Evolutionary conservation across 2,888 invertebrate genomes (phyloP), one percentile per base, ranked within the genome.

Genomic region (Congeria kusceri): DNA sequence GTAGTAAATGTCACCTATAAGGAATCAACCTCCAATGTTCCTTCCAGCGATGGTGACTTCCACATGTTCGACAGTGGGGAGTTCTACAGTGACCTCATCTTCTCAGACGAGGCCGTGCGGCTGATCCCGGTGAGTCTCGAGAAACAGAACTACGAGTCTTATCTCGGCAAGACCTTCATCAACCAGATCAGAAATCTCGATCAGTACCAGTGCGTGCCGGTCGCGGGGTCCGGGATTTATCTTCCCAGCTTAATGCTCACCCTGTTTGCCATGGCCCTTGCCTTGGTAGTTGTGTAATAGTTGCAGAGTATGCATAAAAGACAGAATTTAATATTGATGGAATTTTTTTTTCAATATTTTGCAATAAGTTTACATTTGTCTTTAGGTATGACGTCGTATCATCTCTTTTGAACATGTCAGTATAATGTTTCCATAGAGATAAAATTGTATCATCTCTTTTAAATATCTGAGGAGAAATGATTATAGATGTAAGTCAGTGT

Each of bases 101-200:
- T 99, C 94, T 98, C 98, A 94, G 99, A 99, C 93, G 97, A 98
- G 0, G 97, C 99, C 0, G 97, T 98, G 25, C 96, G 98, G 84
- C 94, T 99, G 32, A 95, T 96, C 87, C 95, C 96, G 0, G 95
- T 99, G 29, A 95, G 95, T 0, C 95, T 95, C 65, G 94, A 95
- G 25, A 80, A 86, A 29, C 92, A 92, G 78, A 87, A 85, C 63
- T 92, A 92, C 78, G 63, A 82, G 32, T 65, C 72, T 4, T 93
- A 91, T 77, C 87, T 93, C 1, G 92, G 92, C 0, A 77, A 82
- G 29, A 84, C 89, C 44, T 91, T 91, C 69, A 84, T 91, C 29
- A 86, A 85, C 20, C 89, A 91, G 72, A 85, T 90, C 18, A 86
- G 88, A 59, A 89, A 87, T 29, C 79, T 91, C 13, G 86, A 90